Conservation (phyloP, 2,888 invertebrate genomes). For the Apotomis betuletana region DNA sequence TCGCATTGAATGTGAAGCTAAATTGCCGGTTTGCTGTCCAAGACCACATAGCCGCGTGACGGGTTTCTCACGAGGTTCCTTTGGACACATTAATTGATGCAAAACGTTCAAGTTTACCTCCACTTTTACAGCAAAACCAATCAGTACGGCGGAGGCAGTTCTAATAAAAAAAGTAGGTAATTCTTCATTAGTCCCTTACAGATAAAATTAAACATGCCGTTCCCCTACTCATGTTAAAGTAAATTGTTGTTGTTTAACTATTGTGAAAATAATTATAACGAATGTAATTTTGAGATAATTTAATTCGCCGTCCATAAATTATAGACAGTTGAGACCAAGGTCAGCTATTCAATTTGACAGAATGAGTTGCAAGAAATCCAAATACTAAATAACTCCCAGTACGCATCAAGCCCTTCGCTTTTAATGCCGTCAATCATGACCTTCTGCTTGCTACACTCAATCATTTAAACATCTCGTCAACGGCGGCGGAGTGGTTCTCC, state of each 20-base stretch:
- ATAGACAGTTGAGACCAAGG: slow-evolving; percentile 55
- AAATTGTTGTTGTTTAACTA: no score
- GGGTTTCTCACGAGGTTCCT: slow-evolving; percentile 60
- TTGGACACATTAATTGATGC: slow-evolving; percentile 69
- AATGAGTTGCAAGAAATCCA: slow-evolving; percentile 56
- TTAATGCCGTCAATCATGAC: no score
- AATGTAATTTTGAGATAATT: slow-evolving; percentile 45
- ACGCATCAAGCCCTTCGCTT: no score
- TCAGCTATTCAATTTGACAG: slow-evolving; percentile 57
- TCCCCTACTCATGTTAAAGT: background rate
- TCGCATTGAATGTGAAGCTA: slow-evolving; percentile 14
- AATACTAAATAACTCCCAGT: slow-evolving; percentile 25
- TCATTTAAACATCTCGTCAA: no score
- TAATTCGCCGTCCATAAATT: slow-evolving; percentile 51
- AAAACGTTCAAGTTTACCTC: slow-evolving; percentile 52
- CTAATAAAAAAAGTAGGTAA: background rate
- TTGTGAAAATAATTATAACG: background rate
- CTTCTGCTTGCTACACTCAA: no score
- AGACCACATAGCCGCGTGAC: slow-evolving; percentile 54
- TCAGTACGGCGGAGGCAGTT: background rate
- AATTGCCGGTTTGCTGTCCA: slow-evolving; percentile 59
- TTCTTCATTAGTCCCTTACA: background rate
- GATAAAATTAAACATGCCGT: background rate
- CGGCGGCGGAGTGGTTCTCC: no score
- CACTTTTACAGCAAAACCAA: slow-evolving; percentile 14